phyloP scores from a whole-genome alignment of 2,888 invertebrate species.

The Drosophila kanekoi region DNA sequence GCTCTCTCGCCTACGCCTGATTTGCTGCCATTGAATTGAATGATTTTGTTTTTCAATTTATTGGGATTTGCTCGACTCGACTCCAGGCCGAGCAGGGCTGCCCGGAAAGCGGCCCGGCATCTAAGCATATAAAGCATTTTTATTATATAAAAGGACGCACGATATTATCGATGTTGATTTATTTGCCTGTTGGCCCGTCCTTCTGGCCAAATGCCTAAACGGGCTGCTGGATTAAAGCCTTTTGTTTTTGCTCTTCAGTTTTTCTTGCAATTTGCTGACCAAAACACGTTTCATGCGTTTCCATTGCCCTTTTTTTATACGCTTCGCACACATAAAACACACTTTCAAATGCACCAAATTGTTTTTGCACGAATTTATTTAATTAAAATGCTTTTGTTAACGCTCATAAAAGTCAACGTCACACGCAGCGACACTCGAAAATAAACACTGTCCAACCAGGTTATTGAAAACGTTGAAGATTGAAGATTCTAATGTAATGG shows the following conservation, averaged over 20 bases:
- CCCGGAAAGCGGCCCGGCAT: constrained; percentile 17
- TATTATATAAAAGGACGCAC: constrained; percentile 56
- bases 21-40: constrained; percentile 80
- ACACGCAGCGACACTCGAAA: constrained; percentile 29
- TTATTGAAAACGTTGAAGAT: not conserved
- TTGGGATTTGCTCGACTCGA: constrained; percentile 68
- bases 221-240: constrained; percentile 53
- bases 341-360: constrained; percentile 61
- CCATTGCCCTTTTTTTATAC: constrained; percentile 67
- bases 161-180: constrained; percentile 79
- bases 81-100: constrained; percentile 20
- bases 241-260: constrained; percentile 16
- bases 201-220: constrained; percentile 14
- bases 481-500: too few relatives aligned
- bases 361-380: constrained; percentile 75
- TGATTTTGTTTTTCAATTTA: constrained; percentile 82
- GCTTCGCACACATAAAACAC: constrained; percentile 49
- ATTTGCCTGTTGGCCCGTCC: constrained; percentile 60
- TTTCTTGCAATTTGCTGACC: constrained; percentile 62
- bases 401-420: constrained; percentile 28
- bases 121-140: constrained; percentile 57
- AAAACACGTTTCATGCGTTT: constrained; percentile 67
- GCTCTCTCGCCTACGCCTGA: constrained; percentile 68
- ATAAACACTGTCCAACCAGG: constrained; percentile 30
- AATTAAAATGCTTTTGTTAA: constrained; percentile 66